Evolutionary conservation across 53 echinoderm and acorn worm genomes (phyloP), one percentile per base, ranked within the genome.

Genomic region (Stichopus horrens): DNA sequence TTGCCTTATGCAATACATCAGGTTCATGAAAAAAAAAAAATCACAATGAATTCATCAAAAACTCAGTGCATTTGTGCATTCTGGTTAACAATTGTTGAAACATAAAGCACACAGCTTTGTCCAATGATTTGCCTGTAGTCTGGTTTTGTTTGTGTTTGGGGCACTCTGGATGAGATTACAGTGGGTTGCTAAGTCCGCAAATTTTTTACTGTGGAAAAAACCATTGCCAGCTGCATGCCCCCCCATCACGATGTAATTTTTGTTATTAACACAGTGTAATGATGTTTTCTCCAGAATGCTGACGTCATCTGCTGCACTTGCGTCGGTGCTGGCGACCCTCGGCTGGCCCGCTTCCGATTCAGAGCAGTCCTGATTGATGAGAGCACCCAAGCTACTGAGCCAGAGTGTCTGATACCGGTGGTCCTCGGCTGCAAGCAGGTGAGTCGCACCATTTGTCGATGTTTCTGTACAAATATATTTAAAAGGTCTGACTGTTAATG

Each of bases 281-380:
- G 13, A 21, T 55, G 9, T 80, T 53, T 60, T 81, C 8, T 53
- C 9, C 86, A 97, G 97, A 97, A 95, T 95, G 95, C 97, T 74
- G 97, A 97, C 86, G 97, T 97, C 86, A 97, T 97, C 87, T 97
- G 97, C 88, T 97, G 94, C 71, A 97, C 97, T 76, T 95, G 95
- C 90, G 97, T 97, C 4, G 97, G 97, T 58, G 97, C 97, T 5
- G 97, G 97, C 11, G 97, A 97, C 76, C 97, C 97, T 8, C 92
- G 97, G 63, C 89, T 97, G 59, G 95, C 92, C 18, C 90, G 93
- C 10, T 95, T 97, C 91, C 89, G 97, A 52, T 97, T 95, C 91
- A 89, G 97, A 53, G 93, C 95, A 11, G 95, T 97, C 0, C 89
- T 97, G 87, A 97, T 97, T 67, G 97, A 97, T 76, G 97, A 97